Evolutionary conservation across 2,888 invertebrate genomes (phyloP).

Genomic region (Thymelicus lineola): DNA sequence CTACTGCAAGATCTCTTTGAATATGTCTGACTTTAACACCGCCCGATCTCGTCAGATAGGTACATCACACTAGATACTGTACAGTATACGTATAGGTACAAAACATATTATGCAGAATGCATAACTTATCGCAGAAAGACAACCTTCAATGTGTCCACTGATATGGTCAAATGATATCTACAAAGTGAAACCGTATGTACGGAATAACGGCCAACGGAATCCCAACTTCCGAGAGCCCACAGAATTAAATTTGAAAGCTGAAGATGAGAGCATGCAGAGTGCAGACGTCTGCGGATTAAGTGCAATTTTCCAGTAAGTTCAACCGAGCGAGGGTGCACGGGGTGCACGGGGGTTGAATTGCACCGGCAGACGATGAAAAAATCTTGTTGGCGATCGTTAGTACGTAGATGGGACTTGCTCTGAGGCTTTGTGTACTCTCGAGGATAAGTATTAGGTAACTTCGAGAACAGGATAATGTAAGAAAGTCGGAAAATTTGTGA

Average conservation of each 20-base stretch:
- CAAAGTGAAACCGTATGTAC: too few species aligned
- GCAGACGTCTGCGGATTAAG: conserved; percentile 56
- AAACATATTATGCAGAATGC: too few species aligned
- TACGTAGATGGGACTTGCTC: conserved; percentile 1
- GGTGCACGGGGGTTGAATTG: conserved; percentile 49
- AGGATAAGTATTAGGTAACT: not conserved
- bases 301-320: conserved; percentile 72
- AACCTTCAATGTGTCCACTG: too few species aligned
- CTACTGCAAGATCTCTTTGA: not conserved
- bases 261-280: conserved; percentile 2
- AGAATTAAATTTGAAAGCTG: conserved; percentile 25
- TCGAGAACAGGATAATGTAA: not conserved
- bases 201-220: not conserved
- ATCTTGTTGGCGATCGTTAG: conserved; percentile 22
- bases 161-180: too few species aligned
- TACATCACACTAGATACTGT: too few species aligned
- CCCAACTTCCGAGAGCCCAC: not conserved
- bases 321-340: conserved; percentile 44
- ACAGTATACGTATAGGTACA: too few species aligned
- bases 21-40: not conserved
- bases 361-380: conserved; percentile 42
- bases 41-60: too few species aligned
- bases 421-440: not conserved
- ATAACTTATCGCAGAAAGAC: too few species aligned
- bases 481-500: not conserved